Conservation (phyloP, 2,113 vertebrate species). For the Cheilinus undulatus region DNA sequence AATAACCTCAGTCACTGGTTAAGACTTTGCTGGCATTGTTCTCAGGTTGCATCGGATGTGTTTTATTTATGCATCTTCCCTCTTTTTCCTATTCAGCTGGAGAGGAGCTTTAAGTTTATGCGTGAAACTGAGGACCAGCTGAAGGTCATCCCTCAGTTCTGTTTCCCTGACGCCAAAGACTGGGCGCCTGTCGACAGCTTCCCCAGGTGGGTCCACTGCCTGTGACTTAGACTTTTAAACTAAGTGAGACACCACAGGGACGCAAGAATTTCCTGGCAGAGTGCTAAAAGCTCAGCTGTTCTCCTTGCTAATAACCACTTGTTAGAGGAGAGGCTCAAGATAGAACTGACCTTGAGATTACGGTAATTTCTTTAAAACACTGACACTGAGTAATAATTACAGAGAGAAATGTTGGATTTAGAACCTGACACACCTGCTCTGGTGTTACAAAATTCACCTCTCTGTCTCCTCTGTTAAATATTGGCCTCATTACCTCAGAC, state of each 20-base stretch:
- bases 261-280: constrained; percentile 32
- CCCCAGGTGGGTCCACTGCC: constrained; percentile 85
- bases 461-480: constrained; percentile 18
- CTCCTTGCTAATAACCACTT: constrained; percentile 44
- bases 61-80: neutral
- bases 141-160: constrained; percentile 97
- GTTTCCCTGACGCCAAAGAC: constrained; percentile 96
- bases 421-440: constrained; percentile 45
- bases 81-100: constrained; percentile 82
- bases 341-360: constrained; percentile 32
- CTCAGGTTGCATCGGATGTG: neutral
- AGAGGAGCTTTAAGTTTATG: constrained; percentile 95
- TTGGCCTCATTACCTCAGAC: neutral
- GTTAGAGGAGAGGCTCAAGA: constrained; percentile 24
- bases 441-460: constrained; percentile 27
- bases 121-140: constrained; percentile 95
- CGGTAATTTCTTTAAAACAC: constrained; percentile 23
- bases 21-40: neutral
- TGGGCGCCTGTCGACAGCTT: constrained; percentile 94
- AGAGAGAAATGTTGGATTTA: constrained; percentile 28
- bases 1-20: neutral
- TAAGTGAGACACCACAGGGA: constrained; percentile 28
- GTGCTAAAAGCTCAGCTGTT: constrained; percentile 44
- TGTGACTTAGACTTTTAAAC: neutral
- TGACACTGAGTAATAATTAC: constrained; percentile 26